A percentile compares a stretch with the other conserved stretches of the same genome.
These are phyloP conservation scores for Acronicta aceris DNA, from an alignment of 2,888 invertebrate genomes.

Conservation along the genomic window DNA sequence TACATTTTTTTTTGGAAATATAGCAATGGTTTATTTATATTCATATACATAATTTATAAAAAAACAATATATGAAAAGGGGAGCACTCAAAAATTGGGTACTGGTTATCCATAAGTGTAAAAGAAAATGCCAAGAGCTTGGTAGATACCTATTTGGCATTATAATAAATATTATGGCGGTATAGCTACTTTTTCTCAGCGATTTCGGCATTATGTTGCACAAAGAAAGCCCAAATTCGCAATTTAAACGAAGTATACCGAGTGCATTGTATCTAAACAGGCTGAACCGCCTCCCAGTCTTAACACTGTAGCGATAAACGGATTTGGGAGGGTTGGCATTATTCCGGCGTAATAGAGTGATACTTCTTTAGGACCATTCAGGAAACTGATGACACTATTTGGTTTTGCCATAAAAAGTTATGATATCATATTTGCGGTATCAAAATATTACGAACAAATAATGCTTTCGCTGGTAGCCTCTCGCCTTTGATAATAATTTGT, in stretches of 20 bases:
- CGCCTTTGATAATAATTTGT: constrained; percentile 61
- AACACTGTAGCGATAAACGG: constrained; percentile 82
- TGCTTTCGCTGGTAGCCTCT: constrained; percentile 58
- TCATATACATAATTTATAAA: too few species aligned
- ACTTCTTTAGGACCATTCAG: constrained; percentile 80
- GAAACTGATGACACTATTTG: constrained; percentile 85
- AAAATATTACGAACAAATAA: constrained; percentile 81
- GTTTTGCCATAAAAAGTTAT: constrained; percentile 85
- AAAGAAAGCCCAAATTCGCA: constrained; percentile 64
- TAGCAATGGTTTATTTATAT: too few species aligned
- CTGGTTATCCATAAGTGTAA: too few species aligned
- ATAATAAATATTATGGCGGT: constrained; percentile 57
- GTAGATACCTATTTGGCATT: too few species aligned
- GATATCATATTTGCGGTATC: constrained; percentile 79
- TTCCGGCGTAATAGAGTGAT: constrained; percentile 81
- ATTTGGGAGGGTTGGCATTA: constrained; percentile 80
- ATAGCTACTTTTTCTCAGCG: constrained; percentile 57
- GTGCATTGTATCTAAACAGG: constrained; percentile 77
- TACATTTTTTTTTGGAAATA: too few species aligned
- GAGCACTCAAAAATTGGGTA: too few species aligned
- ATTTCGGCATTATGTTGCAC: constrained; percentile 41
- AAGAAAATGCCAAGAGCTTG: constrained; percentile 24
- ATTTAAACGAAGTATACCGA: constrained; percentile 71
- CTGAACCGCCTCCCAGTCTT: constrained; percentile 69
- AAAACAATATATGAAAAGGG: too few species aligned